Evolutionary conservation across 2,797 vertebrate species (phyloP).

Genomic region (Bradypus variegatus): DNA sequence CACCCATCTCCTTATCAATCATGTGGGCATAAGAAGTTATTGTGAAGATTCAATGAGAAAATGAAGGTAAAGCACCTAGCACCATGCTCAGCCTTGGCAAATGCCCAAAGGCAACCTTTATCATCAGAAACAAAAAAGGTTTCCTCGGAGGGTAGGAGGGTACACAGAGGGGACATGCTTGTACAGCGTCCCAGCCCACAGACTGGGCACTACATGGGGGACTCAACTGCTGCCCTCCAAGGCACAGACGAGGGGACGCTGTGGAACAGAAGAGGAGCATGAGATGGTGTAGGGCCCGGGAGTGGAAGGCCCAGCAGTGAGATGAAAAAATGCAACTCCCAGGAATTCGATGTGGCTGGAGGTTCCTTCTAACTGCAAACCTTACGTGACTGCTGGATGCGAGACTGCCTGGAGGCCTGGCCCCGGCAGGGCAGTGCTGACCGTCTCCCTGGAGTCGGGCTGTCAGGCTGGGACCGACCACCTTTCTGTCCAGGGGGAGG

Average conservation of each 20-base stretch:
- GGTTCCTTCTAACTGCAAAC: neutral
- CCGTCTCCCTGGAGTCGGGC: neutral
- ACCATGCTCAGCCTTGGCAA: neutral
- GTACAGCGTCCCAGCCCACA: neutral
- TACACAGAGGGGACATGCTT: neutral
- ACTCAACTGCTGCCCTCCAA: neutral
- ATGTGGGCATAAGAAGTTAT: rapidly evolving
- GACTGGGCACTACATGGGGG: neutral
- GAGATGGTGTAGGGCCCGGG: neutral
- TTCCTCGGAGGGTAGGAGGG: neutral
- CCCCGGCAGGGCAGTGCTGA: conserved; percentile 20
- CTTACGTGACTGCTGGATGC: neutral
- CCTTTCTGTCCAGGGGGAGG: neutral
- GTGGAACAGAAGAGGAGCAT: neutral
- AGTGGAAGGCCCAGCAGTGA: neutral
- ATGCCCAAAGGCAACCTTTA: neutral
- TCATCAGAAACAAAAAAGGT: neutral
- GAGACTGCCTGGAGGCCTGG: neutral
- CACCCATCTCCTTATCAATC: too few relatives aligned
- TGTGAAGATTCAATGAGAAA: neutral
- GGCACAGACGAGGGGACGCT: neutral
- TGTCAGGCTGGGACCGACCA: neutral
- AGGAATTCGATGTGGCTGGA: neutral
- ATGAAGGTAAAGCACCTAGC: neutral
- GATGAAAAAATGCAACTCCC: neutral